Base-by-base conservation (phyloP, 2,113 vertebrate genomes). In the Coryphaenoides rupestris region DNA sequence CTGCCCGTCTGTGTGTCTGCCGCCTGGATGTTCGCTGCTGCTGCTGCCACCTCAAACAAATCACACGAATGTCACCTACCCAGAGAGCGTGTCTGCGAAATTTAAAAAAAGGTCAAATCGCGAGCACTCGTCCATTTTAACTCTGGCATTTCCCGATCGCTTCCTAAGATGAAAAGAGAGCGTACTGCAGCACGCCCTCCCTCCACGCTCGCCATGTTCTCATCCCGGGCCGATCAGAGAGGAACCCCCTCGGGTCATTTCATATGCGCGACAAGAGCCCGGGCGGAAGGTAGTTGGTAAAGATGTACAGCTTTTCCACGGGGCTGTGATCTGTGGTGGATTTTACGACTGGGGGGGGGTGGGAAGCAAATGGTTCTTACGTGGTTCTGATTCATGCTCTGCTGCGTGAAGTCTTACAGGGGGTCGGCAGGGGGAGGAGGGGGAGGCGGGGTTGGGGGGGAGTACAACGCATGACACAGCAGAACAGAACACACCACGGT, bases 81-180 rank as follows among this genome's bases (percentile, higher is more conserved):
- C 74, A 75, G 83, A 67, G 74, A 80, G 74, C 66, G 21, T n/a
- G 60, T 33, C 28, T 7, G 46, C 22, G 10, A 17, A 58, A 73
- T 58, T n/a, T n/a, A 74, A 54, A 76, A 62, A 84, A 88, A 87
- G 85, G 82, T 87, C 80, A 82, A 54, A 60, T 74, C 70, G 67
- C 12, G 19, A 60, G 46, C 65, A 61, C 55, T 68, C 64, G 67
- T 72, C 75, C 53, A 22, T 81, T 75, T 75, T 74, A 66, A 21
- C 64, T 62, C 16, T 85, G 79, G 50, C 73, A 81, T 80, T 84
- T 79, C 23, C 24, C 22, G 73, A 50, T 62, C 62, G 58, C 22
- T 66, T 64, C 57, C 15, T 4, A 21, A 17, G 63, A 23, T 69
- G 68, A 58, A 69, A 77, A 61, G 69, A 76, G 62, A 58, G 21